Base-by-base conservation (phyloP, 2,113 vertebrate genomes). In the Progne subis region DNA sequence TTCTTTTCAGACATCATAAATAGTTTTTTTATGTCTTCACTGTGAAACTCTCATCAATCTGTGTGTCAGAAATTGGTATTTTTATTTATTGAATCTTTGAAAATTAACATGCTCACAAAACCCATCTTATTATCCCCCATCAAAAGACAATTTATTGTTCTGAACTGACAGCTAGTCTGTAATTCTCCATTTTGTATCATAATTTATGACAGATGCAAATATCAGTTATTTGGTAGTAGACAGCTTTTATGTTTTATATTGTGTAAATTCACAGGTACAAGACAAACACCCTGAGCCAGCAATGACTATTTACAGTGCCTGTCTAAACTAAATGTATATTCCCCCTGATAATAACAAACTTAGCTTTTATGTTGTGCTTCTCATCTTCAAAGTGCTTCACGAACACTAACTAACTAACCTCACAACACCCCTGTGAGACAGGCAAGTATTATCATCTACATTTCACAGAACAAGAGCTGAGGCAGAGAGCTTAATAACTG, bases 351-450 rank as follows among this genome's bases (percentile, higher is more conserved):
- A 82, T 65, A 94, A 95, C 76, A 92, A 92, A 90, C 53, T 90
- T 61, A 81, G 37, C 57, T 85, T 96, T 94, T 77, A 91, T 60
- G 50, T 82, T 59, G 29, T 28, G 31, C 81, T 89, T 95, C 96
- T 91, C 61, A 82, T 89, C 76, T 83, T 95, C 93, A 86, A 90
- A 96, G 82, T 2, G 9, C 52, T 87, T 89, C 92, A 95, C 64
- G 92, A 95, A 86, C 47, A 84, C 69, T 78, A 84, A 91, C 64
- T 93, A 89, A 96, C 91, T 92, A 93, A 94, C 93, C 75, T 92
- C 61, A 83, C 47, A 95, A 94, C 43, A 82, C 11, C n/a, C 55
- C 28, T 74, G 41, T 86, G 69, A 93, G 55, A 95, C 6, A 8
- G 53, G 39, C 37, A 92, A 79, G 41, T 75, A 88, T 70, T 93